Conservation (phyloP, 2,797 vertebrate genomes). For the Argentina silus region DNA sequence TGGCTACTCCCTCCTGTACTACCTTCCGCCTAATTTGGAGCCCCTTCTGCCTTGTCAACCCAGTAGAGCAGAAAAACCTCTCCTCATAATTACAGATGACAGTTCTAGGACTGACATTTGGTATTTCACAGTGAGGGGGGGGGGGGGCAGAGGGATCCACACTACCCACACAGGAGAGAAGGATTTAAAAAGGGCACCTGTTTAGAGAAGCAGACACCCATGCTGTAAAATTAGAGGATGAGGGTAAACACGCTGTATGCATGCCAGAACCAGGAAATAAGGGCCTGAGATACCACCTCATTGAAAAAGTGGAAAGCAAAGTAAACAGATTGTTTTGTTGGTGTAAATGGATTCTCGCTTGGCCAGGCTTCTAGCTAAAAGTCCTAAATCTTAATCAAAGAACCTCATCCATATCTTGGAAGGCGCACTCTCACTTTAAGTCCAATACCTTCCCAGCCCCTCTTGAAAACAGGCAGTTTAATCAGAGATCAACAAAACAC, state of each 20-base stretch:
- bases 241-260: no score
- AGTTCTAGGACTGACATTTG: not conserved
- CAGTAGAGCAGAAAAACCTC: not conserved
- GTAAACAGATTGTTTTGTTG: no score
- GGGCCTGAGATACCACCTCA: no score
- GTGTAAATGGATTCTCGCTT: no score
- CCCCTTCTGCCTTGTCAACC: not conserved
- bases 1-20: no score
- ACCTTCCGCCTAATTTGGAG: not conserved
- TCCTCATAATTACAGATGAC: not conserved
- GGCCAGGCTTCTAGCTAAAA: no score
- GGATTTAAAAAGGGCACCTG: constrained; percentile 23
- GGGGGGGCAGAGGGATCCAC: not conserved
- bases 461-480: constrained; percentile 6
- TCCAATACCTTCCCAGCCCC: constrained; percentile 16
- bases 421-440: not conserved
- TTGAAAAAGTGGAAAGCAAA: no score
- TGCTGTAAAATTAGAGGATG: not conserved
- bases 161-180: not conserved
- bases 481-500: constrained; percentile 19
- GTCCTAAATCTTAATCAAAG: no score
- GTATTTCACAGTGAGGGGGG: not conserved
- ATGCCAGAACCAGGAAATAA: no score
- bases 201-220: not conserved
- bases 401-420: no score